phyloP scores from a whole-genome alignment of 2,888 invertebrate species.

The Sphinx pinastri region DNA sequence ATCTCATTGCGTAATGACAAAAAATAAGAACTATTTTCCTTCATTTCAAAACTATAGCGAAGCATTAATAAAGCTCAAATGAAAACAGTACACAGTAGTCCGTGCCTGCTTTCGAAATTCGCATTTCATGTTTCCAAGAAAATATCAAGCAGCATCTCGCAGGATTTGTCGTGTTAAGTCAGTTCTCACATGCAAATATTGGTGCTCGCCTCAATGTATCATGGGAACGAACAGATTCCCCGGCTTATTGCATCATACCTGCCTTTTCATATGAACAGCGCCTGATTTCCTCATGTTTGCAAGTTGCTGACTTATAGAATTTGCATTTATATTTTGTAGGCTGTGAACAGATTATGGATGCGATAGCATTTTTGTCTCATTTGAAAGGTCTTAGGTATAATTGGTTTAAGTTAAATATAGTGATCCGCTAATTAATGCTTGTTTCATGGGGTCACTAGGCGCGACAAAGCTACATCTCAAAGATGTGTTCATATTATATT shows the following conservation, averaged over 20 bases:
- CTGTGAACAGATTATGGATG: too few species aligned
- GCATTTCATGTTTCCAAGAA: constrained; percentile 40
- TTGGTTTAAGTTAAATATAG: too few species aligned
- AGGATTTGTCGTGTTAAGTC: constrained; percentile 38
- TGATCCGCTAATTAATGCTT: too few species aligned
- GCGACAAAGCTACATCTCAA: too few species aligned
- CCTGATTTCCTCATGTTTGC: neutral
- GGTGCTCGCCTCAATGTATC: constrained; percentile 43
- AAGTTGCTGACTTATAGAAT: too few species aligned
- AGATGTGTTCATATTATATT: too few species aligned
- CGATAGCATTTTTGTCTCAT: too few species aligned
- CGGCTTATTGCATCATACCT: constrained; percentile 9
- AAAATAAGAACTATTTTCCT: too few species aligned
- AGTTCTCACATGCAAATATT: constrained; percentile 48
- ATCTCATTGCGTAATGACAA: neutral
- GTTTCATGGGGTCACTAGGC: too few species aligned
- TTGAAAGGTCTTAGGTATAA: too few species aligned
- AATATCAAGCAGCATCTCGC: constrained; percentile 32
- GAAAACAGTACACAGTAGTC: constrained; percentile 27
- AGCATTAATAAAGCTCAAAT: constrained; percentile 24
- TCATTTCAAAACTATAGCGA: neutral
- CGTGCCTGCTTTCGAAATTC: constrained; percentile 29
- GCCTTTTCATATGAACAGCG: constrained; percentile 1
- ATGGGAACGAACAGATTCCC: constrained; percentile 32
- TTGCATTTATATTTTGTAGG: too few species aligned